Evolutionary conservation across 2,888 invertebrate genomes (phyloP), one percentile per base, ranked within the genome.

Genomic region (Zaprionus lineosus): DNA sequence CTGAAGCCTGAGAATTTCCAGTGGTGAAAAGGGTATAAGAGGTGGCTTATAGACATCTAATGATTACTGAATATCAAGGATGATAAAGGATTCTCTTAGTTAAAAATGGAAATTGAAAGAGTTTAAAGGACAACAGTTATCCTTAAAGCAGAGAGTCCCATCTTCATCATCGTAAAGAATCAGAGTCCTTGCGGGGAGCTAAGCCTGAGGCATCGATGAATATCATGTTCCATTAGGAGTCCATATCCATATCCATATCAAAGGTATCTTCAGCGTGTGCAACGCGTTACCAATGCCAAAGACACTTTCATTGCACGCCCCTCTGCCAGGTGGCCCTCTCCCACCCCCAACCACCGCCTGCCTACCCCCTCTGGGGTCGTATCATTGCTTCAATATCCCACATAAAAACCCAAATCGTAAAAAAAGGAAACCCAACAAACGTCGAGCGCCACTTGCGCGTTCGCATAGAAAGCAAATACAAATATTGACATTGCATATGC

Each of bases 401-500:
- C 56, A 74, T 74, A 79, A 75, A 76, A 43, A 48, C 60, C n/a
- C 55, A 76, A 75, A 76, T 74, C 75, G 74, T 79, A 75, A 76
- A 75, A 74, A 59, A 48, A 21, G 15, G 11, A 18, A 48, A 71
- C 51, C 62, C 67, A 66, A 64, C 65, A 68, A 69, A 68, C 64
- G 53, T 31, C 33, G 11, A 50, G 41, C 60, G 46, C 56, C 65
- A 53, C 70, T 57, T 58, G 67, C 52, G 62, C 37, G 48, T 64
- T 65, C 75, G 57, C 83, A 78, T 78, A 82, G 83, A 82, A 82
- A 78, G 74, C 74, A 78, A 82, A 82, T 76, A 76, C 71, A 82
- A 78, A 78, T 83, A 78, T 78, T 78, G 79, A 63, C 83, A 78
- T 79, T 82, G 83, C 83, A 82, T 82, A 82, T 78, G 76, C 83